Conservation (phyloP, 1,140 invertebrate species). For the Whitmania pigra region DNA sequence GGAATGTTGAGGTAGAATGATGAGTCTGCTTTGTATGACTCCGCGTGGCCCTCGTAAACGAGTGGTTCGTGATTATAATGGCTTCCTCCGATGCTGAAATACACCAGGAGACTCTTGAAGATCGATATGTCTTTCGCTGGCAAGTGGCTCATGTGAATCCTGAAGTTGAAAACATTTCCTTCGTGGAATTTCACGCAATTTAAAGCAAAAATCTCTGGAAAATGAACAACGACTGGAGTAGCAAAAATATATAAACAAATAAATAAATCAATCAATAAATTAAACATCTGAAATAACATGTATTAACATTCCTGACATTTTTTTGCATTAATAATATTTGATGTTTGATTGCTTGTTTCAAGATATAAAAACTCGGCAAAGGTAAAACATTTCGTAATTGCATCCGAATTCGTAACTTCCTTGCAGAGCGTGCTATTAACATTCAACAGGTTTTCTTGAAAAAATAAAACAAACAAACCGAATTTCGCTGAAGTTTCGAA, state of each 20-base stretch:
- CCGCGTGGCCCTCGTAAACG: conserved; percentile 44
- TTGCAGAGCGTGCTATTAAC: too few relatives aligned
- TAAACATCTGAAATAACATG: background rate
- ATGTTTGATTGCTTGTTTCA: too few relatives aligned
- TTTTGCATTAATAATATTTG: too few relatives aligned
- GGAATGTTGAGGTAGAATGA: background rate
- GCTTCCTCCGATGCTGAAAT: conserved; percentile 63
- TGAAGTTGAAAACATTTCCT: background rate
- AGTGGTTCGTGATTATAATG: conserved; percentile 59
- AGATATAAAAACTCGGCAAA: too few relatives aligned
- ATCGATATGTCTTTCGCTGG: conserved; percentile 55
- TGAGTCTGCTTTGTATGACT: background rate
- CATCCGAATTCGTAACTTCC: too few relatives aligned
- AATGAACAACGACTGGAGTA: background rate
- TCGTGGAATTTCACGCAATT: background rate
- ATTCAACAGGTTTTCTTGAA: too few relatives aligned
- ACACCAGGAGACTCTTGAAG: conserved; percentile 50
- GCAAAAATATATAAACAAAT: background rate
- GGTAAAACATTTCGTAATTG: too few relatives aligned
- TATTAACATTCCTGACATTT: too few relatives aligned
- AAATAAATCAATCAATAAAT: conserved; percentile 6
- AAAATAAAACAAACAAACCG: conserved; percentile 39
- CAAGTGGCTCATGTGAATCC: conserved; percentile 60
- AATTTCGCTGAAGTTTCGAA: conserved; percentile 70
- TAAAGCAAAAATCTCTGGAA: background rate